Evolutionary conservation across 2,888 invertebrate genomes (phyloP).

Genomic region (Ernsta delagoae): DNA sequence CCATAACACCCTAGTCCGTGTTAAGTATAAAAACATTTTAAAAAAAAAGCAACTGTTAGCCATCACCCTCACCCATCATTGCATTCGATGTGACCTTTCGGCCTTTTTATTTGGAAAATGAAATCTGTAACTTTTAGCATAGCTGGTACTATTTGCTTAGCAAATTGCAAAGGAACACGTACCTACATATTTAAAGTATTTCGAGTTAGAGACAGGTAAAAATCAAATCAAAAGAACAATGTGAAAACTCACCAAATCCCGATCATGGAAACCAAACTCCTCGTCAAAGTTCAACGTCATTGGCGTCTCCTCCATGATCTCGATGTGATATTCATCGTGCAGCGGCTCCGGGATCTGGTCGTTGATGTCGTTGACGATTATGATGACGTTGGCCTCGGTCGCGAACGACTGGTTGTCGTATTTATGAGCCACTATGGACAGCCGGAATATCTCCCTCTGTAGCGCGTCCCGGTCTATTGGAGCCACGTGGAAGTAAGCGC

Average conservation of each 20-base stretch:
- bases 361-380: constrained; percentile 85
- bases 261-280: constrained; percentile 81
- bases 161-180: too few species aligned
- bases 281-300: constrained; percentile 72
- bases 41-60: too few species aligned
- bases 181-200: too few species aligned
- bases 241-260: constrained; percentile 74
- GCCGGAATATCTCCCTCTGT: constrained; percentile 73
- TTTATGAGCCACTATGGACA: constrained; percentile 79
- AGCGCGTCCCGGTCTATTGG: constrained; percentile 77
- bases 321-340: constrained; percentile 57
- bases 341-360: constrained; percentile 86
- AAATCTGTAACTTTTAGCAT: too few species aligned
- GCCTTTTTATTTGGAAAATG: too few species aligned
- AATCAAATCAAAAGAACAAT: too few species aligned
- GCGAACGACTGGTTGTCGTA: constrained; percentile 59
- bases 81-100: too few species aligned
- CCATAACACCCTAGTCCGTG: neutral
- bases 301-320: constrained; percentile 82
- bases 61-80: too few species aligned
- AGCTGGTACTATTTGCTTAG: too few species aligned
- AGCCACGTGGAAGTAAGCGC: constrained; percentile 63
- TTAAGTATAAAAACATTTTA: too few species aligned
- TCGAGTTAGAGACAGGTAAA: too few species aligned
- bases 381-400: constrained; percentile 62